Evolutionary conservation across 2,113 vertebrate species (phyloP).

Genomic region (Entomyzon cyanotis): DNA sequence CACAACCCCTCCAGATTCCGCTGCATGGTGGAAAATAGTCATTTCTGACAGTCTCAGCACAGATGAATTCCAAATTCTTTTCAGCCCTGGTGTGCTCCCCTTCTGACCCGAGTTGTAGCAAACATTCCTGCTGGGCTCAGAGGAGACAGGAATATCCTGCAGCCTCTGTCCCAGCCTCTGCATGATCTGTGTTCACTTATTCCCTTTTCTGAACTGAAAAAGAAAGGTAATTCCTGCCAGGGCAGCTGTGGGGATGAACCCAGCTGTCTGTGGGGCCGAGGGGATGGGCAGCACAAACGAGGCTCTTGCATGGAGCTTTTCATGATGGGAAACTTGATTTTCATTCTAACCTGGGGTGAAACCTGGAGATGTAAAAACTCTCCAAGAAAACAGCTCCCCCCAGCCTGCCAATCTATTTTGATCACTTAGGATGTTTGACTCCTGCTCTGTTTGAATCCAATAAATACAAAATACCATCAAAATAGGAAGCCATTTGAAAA

Average conservation of each 20-base stretch:
- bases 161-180: not conserved
- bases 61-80: not conserved
- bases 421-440: not conserved
- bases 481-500: not conserved
- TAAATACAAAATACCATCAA: not conserved
- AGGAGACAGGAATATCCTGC: not conserved
- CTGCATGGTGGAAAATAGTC: not conserved
- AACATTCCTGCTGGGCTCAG: not conserved
- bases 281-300: rapidly evolving
- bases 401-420: not conserved
- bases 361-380: not conserved
- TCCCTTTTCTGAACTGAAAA: not conserved
- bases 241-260: not conserved
- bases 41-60: not conserved
- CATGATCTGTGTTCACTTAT: not conserved
- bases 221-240: not conserved
- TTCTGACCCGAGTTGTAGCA: not conserved
- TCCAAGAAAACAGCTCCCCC: not conserved
- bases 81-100: not conserved
- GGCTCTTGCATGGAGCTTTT: not conserved
- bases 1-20: not conserved
- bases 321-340: not conserved
- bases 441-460: not conserved
- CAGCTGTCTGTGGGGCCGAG: not conserved
- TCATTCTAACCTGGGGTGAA: not conserved